Evolutionary conservation across 2,113 vertebrate species (phyloP).

Genomic region (Rhinopomastus cyanomelas): DNA sequence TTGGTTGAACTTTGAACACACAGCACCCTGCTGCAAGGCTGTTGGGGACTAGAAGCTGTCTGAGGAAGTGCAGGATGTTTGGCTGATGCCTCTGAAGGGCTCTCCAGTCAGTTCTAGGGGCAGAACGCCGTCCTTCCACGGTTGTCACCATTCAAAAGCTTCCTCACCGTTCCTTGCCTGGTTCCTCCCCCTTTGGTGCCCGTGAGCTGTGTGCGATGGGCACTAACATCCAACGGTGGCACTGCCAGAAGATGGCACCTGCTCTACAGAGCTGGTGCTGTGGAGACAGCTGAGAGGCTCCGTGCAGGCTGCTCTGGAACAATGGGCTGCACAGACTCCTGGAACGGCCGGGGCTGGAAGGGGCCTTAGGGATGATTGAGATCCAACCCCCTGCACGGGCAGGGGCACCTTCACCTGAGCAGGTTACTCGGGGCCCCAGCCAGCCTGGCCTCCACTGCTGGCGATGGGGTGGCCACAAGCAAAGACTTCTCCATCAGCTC

Average conservation of each 20-base stretch:
- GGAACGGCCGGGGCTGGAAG: no score
- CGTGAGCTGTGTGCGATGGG: neutral
- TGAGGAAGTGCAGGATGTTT: neutral
- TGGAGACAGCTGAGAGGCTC: neutral
- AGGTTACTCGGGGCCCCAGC: no score
- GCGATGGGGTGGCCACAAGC: no score
- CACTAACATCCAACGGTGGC: neutral
- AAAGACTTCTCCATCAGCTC: neutral
- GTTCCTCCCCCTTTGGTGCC: neutral
- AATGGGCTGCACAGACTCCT: neutral
- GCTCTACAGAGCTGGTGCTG: slow-evolving; percentile 38
- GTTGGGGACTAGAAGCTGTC: neutral
- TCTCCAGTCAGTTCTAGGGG: neutral
- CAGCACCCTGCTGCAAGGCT: neutral
- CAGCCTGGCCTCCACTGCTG: no score
- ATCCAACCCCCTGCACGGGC: no score
- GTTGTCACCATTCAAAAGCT: no score
- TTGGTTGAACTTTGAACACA: neutral
- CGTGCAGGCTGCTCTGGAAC: neutral
- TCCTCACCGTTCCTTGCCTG: no score
- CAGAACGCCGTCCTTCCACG: neutral
- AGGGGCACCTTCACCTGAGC: no score
- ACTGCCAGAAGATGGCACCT: slow-evolving; percentile 71
- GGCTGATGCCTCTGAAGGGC: neutral
- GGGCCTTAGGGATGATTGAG: no score